Evolutionary conservation across 2,113 vertebrate species (phyloP).

Genomic region (Cyanocitta stelleri): DNA sequence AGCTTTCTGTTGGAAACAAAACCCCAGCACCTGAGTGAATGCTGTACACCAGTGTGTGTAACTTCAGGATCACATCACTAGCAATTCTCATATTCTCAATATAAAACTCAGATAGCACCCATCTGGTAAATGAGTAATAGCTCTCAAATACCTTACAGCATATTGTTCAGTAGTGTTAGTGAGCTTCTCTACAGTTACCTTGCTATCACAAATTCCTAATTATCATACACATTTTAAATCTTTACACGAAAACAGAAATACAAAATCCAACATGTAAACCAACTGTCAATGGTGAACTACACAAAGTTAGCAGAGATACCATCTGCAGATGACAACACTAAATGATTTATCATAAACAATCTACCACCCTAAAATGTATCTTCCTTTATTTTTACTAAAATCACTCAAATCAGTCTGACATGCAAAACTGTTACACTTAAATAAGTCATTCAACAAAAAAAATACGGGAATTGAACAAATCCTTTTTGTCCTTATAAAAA

Average conservation of each 20-base stretch:
- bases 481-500: not conserved
- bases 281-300: not conserved
- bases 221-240: not conserved
- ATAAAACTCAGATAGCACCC: not conserved
- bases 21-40: not conserved
- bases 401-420: not conserved
- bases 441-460: not conserved
- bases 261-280: not conserved
- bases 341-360: not conserved
- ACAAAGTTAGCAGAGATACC: not conserved
- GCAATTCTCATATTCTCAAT: not conserved
- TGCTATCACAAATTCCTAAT: not conserved
- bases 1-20: slow-evolving; percentile 82
- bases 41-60: not conserved
- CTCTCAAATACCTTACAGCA: not conserved
- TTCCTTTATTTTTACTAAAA: not conserved
- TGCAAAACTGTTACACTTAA: not conserved
- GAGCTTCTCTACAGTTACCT: not conserved
- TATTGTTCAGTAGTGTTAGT: not conserved
- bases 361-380: not conserved
- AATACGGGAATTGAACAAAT: not conserved
- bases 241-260: not conserved
- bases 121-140: not conserved
- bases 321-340: not conserved
- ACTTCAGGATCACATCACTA: not conserved